A percentile compares a stretch with the other conserved stretches of the same genome.
These are phyloP conservation scores for Jordanella pulchra DNA, from an alignment of 2,797 vertebrate species.

Conservation along the genomic window DNA sequence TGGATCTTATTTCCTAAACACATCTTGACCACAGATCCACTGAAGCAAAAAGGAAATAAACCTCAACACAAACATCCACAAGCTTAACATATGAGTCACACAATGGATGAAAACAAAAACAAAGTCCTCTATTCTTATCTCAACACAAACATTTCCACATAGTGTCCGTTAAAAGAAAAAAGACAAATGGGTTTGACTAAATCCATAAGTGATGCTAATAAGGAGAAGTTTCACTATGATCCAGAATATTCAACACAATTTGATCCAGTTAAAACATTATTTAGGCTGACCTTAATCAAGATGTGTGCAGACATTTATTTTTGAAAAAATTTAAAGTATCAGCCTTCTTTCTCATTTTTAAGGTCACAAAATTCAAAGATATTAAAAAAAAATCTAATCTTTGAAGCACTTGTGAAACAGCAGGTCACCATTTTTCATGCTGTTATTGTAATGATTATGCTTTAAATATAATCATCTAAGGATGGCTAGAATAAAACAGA, in stretches of 20 bases:
- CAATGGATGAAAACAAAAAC: neutral
- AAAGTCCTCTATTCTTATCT: neutral
- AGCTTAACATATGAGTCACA: neutral
- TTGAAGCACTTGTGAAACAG: no score
- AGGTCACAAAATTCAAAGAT: neutral
- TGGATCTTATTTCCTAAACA: neutral
- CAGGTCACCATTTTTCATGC: neutral
- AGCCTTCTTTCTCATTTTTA: neutral
- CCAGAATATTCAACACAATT: neutral
- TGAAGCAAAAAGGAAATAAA: neutral
- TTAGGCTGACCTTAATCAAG: neutral
- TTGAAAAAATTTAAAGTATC: neutral
- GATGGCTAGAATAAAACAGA: neutral
- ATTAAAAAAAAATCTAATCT: neutral
- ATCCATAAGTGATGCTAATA: neutral
- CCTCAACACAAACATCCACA: neutral
- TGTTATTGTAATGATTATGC: neutral
- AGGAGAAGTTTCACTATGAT: neutral
- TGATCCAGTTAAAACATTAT: neutral
- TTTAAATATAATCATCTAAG: neutral
- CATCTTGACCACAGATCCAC: neutral
- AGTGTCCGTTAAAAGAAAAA: neutral
- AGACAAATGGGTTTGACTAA: no score
- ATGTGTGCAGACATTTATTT: neutral
- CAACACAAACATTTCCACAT: neutral